These are phyloP conservation scores for Beaufortia kweichowensis DNA, from an alignment of 2,113 vertebrate species.

Conservation along the genomic window DNA sequence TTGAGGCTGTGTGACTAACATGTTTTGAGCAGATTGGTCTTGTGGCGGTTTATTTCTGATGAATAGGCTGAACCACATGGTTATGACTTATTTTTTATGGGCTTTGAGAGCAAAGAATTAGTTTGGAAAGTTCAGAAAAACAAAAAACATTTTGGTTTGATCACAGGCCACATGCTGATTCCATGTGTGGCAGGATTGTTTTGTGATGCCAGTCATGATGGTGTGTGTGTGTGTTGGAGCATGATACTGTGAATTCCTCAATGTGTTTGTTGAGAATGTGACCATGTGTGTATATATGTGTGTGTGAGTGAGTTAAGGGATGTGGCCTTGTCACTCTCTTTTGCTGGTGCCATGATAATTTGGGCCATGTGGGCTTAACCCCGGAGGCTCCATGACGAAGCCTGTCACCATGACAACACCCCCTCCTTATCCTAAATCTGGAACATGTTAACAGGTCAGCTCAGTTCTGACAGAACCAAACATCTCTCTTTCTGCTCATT, in stretches of 20 bases:
- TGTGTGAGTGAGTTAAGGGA: slow-evolving; percentile 41
- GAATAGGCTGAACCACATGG: slow-evolving; percentile 26
- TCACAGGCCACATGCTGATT: slow-evolving; percentile 33
- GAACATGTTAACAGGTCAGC: slow-evolving; percentile 54
- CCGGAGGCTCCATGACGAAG: slow-evolving; percentile 40
- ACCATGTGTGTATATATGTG: slow-evolving; percentile 6
- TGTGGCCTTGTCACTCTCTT: slow-evolving; percentile 30
- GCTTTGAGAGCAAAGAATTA: background rate
- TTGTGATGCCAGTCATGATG: slow-evolving; percentile 6
- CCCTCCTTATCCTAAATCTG: slow-evolving; percentile 45
- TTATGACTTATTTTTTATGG: slow-evolving; percentile 23
- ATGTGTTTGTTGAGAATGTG: slow-evolving; percentile 21
- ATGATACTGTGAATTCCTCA: background rate
- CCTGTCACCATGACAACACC: slow-evolving; percentile 34
- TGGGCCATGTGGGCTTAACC: slow-evolving; percentile 58
- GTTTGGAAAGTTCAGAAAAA: slow-evolving; percentile 4
- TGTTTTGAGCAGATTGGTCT: slow-evolving; percentile 17
- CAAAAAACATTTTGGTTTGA: background rate
- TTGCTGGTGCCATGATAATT: slow-evolving; percentile 52
- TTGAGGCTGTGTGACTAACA: background rate
- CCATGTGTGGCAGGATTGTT: slow-evolving; percentile 24
- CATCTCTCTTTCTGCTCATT: slow-evolving; percentile 24
- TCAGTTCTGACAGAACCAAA: background rate
- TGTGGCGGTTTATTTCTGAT: slow-evolving; percentile 3
- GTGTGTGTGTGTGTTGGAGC: slow-evolving; percentile 26